Conservation (phyloP, 2,888 invertebrate species). For the Rhamnusium bicolor region DNA sequence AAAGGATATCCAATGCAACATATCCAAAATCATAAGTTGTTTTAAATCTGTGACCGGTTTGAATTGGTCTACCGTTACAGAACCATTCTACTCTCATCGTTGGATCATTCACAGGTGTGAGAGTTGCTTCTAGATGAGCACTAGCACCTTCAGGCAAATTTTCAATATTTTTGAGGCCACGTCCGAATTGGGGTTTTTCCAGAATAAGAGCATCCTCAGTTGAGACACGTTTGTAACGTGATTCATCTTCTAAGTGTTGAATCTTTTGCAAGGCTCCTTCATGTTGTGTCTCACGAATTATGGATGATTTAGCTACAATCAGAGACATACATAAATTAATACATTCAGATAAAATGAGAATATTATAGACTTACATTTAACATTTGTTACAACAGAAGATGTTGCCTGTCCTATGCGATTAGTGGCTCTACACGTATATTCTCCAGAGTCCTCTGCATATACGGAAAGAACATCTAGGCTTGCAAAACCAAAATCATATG, state of each 20-base stretch:
- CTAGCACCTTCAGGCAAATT: conserved; percentile 89
- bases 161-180: conserved; percentile 88
- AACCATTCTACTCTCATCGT: conserved; percentile 99
- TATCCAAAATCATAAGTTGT: conserved; percentile 98
- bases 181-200: conserved; percentile 92
- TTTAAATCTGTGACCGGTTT: conserved; percentile 95
- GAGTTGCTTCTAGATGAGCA: conserved; percentile 93
- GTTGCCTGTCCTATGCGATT: conserved; percentile 89
- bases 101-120: conserved; percentile 98
- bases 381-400: conserved; percentile 85
- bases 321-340: conserved; percentile 33
- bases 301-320: conserved; percentile 82
- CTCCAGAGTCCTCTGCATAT: conserved; percentile 94
- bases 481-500: conserved; percentile 97
- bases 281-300: conserved; percentile 92
- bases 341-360: conserved; percentile 13
- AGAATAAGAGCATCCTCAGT: conserved; percentile 84
- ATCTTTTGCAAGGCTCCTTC: conserved; percentile 94
- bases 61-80: conserved; percentile 94
- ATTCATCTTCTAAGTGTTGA: conserved; percentile 90
- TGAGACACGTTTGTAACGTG: conserved; percentile 81
- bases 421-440: conserved; percentile 90
- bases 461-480: conserved; percentile 95
- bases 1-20: conserved; percentile 95
- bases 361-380: conserved; percentile 80